These are phyloP conservation scores for Pherbina coryleti DNA, from an alignment of 2,888 invertebrate genomes.

Conservation along the genomic window DNA sequence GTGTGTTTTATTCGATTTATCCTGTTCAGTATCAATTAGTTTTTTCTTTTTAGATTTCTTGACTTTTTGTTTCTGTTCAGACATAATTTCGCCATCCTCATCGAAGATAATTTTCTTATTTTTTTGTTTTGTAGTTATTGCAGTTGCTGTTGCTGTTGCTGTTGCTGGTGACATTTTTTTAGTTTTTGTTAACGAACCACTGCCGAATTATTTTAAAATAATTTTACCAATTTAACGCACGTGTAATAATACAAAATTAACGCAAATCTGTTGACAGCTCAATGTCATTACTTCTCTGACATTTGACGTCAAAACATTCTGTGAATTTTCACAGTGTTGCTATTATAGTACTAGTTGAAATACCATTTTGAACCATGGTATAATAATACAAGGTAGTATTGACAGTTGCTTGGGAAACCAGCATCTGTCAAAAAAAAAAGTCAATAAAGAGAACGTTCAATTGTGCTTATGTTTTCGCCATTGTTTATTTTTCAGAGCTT, in stretches of 20 bases:
- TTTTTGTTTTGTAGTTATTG: slow-evolving; percentile 48
- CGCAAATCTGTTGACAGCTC: neutral
- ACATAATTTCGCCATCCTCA: slow-evolving; percentile 57
- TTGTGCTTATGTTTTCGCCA: too few species aligned
- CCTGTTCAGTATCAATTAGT: slow-evolving; percentile 50
- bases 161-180: slow-evolving; percentile 28
- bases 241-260: neutral
- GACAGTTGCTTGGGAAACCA: too few species aligned
- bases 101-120: slow-evolving; percentile 65
- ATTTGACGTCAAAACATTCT: neutral
- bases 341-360: neutral
- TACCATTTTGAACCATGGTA: neutral
- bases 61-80: slow-evolving; percentile 42
- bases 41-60: slow-evolving; percentile 50
- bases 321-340: too few species aligned
- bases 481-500: too few species aligned
- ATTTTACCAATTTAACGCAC: neutral
- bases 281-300: neutral
- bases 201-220: neutral
- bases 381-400: too few species aligned
- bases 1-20: slow-evolving; percentile 43
- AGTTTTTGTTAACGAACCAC: neutral
- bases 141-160: neutral
- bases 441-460: too few species aligned
- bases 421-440: too few species aligned